Evolutionary conservation across 2,888 invertebrate species (phyloP).

Genomic region (Teleogryllus oceanicus): DNA sequence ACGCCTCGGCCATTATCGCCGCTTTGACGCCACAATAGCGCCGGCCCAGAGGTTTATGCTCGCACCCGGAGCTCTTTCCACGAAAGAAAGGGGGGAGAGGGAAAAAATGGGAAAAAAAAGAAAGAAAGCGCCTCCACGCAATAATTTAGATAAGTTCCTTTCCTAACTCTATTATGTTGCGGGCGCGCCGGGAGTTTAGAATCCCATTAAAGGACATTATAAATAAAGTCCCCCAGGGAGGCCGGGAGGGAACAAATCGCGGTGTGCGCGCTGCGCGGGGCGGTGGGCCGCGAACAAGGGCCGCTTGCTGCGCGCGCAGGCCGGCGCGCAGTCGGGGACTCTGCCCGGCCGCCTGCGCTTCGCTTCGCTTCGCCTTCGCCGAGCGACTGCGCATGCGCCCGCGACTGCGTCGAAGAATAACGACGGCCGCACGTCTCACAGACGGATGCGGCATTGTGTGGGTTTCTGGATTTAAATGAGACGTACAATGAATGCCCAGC

Average conservation of each 20-base stretch:
- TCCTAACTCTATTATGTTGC: background rate
- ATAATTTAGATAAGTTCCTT: slow-evolving; percentile 10
- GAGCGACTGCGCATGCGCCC: no score
- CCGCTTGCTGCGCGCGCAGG: slow-evolving; percentile 1
- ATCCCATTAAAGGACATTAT: slow-evolving; percentile 18
- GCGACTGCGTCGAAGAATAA: no score
- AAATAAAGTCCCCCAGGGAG: background rate
- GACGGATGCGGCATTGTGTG: no score
- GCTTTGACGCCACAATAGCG: background rate
- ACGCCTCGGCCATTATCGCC: background rate
- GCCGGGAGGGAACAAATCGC: background rate
- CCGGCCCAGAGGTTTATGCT: background rate
- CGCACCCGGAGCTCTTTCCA: background rate
- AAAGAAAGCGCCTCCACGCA: background rate
- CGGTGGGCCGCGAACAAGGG: background rate
- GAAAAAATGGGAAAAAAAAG: no score
- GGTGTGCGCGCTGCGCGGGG: background rate
- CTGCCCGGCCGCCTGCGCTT: no score
- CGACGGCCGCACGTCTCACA: no score
- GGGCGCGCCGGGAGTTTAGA: background rate
- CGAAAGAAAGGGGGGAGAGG: background rate
- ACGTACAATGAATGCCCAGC: no score
- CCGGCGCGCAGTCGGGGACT: background rate
- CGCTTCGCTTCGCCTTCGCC: no score
- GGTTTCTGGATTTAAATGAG: no score